Evolutionary conservation across 1,140 invertebrate genomes (phyloP).

Genomic region (Teleopsis dalmanni): DNA sequence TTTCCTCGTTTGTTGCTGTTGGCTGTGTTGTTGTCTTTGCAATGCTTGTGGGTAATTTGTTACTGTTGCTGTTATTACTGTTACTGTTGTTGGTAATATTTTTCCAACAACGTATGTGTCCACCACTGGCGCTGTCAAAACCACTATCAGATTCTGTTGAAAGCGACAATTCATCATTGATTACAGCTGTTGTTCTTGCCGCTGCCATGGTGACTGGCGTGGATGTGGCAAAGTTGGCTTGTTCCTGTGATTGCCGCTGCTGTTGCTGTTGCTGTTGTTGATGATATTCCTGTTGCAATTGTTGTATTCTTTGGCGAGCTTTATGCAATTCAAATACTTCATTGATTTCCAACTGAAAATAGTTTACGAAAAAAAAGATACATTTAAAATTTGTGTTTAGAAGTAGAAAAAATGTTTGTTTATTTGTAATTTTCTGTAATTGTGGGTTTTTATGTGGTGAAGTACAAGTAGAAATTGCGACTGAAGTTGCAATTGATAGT

Average conservation of each 20-base stretch:
- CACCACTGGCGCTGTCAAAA: conserved; percentile 31
- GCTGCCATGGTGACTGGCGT: not conserved
- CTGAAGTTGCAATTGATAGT: no score
- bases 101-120: not conserved
- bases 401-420: no score
- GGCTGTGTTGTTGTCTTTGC: conserved; percentile 7
- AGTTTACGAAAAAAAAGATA: conserved; percentile 1
- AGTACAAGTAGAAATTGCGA: no score
- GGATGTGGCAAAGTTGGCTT: not conserved
- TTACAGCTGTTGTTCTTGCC: conserved; percentile 7
- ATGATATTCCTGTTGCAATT: conserved; percentile 21
- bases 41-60: conserved; percentile 11
- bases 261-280: conserved; percentile 14
- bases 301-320: conserved; percentile 28
- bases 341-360: conserved; percentile 42
- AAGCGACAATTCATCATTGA: conserved; percentile 38
- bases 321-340: conserved; percentile 41
- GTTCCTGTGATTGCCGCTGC: not conserved
- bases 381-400: not conserved
- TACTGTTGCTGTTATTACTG: conserved; percentile 5
- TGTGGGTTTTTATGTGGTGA: no score
- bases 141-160: conserved; percentile 41
- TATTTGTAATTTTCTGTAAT: no score
- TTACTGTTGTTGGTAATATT: no score
- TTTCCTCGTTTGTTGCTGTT: not conserved